Evolutionary conservation across 2,888 invertebrate species (phyloP).

Genomic region (Patella pellucida): DNA sequence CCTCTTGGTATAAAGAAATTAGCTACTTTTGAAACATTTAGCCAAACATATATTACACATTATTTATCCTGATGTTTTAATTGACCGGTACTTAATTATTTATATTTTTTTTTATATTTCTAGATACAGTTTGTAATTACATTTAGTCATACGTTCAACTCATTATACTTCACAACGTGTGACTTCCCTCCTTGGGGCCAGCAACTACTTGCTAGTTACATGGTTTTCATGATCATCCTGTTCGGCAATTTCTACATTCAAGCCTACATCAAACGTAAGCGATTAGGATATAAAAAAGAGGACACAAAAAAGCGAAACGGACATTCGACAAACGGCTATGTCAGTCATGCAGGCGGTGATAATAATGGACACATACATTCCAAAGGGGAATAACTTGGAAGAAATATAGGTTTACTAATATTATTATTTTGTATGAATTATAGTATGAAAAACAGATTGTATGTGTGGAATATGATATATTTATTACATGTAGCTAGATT

Average conservation of each 20-base stretch:
- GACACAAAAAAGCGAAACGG: background rate
- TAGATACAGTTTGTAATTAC: slow-evolving; percentile 89
- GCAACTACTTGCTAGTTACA: slow-evolving; percentile 79
- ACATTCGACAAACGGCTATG: background rate
- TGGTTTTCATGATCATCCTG: slow-evolving; percentile 94
- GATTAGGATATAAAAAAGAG: background rate
- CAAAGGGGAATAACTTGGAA: background rate
- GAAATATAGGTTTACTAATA: no score
- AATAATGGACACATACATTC: background rate
- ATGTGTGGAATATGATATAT: no score
- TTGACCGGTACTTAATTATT: no score
- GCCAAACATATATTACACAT: no score
- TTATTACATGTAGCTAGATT: no score
- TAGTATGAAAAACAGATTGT: no score
- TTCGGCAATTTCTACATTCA: slow-evolving; percentile 90
- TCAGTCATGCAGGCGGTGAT: background rate
- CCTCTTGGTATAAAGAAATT: no score
- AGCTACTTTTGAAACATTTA: no score
- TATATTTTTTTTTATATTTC: slow-evolving; percentile 58
- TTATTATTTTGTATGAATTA: no score
- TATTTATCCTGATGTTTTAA: no score
- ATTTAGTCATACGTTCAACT: slow-evolving; percentile 85
- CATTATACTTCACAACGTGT: slow-evolving; percentile 81
- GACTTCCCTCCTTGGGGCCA: slow-evolving; percentile 80
- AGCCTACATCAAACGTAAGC: slow-evolving; percentile 47